phyloP scores from a whole-genome alignment of 2,888 invertebrate species.

The Drosophila yooni region DNA sequence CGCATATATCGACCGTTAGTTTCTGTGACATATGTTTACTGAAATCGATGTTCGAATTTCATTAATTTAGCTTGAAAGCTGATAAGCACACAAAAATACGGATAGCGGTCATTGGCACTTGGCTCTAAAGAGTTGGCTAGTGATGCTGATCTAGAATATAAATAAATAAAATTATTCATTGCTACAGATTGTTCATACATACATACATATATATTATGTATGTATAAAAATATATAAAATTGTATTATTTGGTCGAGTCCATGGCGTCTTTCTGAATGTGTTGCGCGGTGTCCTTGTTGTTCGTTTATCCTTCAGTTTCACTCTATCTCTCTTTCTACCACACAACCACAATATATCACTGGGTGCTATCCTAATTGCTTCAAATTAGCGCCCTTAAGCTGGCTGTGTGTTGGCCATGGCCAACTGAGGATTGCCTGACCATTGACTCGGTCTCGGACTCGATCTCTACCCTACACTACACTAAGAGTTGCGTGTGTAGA shows the following conservation, averaged over 20 bases:
- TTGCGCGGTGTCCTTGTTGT: slow-evolving; percentile 42
- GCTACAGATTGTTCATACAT: background rate
- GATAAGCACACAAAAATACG: background rate
- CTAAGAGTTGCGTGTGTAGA: slow-evolving; percentile 50
- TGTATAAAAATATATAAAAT: no score
- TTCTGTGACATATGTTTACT: background rate
- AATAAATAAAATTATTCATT: background rate
- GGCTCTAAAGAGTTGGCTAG: background rate
- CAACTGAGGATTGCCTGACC: slow-evolving; percentile 41
- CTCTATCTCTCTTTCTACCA: slow-evolving; percentile 1
- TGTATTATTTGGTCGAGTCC: background rate
- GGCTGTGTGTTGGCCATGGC: slow-evolving; percentile 39
- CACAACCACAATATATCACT: slow-evolving; percentile 11
- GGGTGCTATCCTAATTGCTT: slow-evolving; percentile 67
- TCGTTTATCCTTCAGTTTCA: slow-evolving; percentile 18
- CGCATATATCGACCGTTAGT: background rate
- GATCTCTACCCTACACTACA: background rate
- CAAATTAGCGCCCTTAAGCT: slow-evolving; percentile 76
- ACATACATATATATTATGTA: background rate
- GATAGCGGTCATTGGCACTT: background rate
- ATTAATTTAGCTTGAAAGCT: background rate
- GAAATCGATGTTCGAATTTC: background rate
- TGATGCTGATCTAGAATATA: background rate
- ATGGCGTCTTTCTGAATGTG: background rate
- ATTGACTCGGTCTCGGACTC: slow-evolving; percentile 14